These are phyloP conservation scores for Prinia subflava DNA, from an alignment of 2,113 vertebrate species.

Conservation along the genomic window DNA sequence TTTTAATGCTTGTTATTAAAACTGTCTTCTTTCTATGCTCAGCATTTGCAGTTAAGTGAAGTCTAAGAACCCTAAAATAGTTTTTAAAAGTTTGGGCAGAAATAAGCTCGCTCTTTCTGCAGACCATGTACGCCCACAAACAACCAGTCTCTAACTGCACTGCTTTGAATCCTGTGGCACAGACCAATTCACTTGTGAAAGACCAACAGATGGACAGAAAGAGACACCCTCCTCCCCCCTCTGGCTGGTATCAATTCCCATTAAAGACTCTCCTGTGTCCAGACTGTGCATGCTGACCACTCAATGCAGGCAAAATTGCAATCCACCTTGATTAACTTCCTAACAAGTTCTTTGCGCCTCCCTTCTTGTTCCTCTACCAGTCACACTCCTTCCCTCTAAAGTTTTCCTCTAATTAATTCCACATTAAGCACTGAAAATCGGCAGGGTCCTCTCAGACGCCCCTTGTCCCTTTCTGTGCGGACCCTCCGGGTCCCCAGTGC, in stretches of 20 bases:
- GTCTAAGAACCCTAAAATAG: neutral
- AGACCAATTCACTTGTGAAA: slow-evolving; percentile 15
- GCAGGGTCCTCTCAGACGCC: slow-evolving; percentile 21
- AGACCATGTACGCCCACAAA: fast-evolving
- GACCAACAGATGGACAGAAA: slow-evolving; percentile 47
- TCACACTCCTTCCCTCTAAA: neutral
- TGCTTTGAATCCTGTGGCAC: neutral
- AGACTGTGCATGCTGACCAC: neutral
- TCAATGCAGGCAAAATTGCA: neutral
- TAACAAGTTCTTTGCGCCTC: neutral
- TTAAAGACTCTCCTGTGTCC: neutral
- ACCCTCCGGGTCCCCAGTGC: slow-evolving; percentile 37
- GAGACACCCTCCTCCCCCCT: slow-evolving; percentile 19
- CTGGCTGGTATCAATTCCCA: slow-evolving; percentile 1
- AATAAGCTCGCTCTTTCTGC: neutral
- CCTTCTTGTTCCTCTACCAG: neutral
- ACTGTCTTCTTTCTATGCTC: neutral
- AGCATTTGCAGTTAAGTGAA: neutral
- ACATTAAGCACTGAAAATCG: neutral
- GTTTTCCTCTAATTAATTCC: slow-evolving; percentile 48
- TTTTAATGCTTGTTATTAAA: neutral
- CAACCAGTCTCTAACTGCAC: neutral
- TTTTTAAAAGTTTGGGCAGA: neutral
- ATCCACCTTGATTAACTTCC: neutral
- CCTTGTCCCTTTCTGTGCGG: slow-evolving; percentile 19